Base-by-base conservation (phyloP, 2,113 vertebrate species). In the Ailuropoda melanoleuca region DNA sequence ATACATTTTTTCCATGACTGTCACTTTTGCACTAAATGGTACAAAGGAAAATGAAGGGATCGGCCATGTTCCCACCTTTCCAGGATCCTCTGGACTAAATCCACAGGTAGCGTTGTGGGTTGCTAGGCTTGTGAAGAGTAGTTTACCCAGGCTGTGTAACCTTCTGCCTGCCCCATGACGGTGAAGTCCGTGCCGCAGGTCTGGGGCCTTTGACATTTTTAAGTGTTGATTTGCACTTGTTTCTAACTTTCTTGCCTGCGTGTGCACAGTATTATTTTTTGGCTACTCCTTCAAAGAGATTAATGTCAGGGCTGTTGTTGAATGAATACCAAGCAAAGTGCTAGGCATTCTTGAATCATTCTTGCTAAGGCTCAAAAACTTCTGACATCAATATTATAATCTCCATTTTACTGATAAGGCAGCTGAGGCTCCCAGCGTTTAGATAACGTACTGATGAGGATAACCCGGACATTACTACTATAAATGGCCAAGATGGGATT, bases 391-490 rank as follows among this genome's bases (percentile, higher is more conserved):
- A 12, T 90, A 50, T 91, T 89, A 66, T 74, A 78, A 83, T 93
- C 14, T 75, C 31, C 14, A 64, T 75, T 96, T 93, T 50, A 89
- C 56, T 74, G 34, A 78, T 74, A 86, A 88, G 77, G 37, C 53
- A 95, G 82, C 4, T 43, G 31, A 90, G 39, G 8, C 43, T 85
- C 18, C 29, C 46, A 68, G 56, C 66, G 50, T 2, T 78, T 95
- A 90, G 96, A 90, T 87, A 83, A 82, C 17, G 88, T 86, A 83
- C 56, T 95, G 46, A 96, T 74, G 70, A 89, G 77, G 48, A 66
- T 91, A 97, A 93, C 53, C n/a, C 17, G 66, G 82, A 26, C 88
- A 84, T 83, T 95, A 91, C 11, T 78, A 0, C 11, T 78, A 0
- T 83, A 92, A 85, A 15, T 87, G 18, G 43, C n/a, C 82, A 92